A percentile compares a stretch with the other conserved stretches of the same genome.
Evolutionary conservation across 2,797 vertebrate species (phyloP).

Genomic region (Cuniculus paca): DNA sequence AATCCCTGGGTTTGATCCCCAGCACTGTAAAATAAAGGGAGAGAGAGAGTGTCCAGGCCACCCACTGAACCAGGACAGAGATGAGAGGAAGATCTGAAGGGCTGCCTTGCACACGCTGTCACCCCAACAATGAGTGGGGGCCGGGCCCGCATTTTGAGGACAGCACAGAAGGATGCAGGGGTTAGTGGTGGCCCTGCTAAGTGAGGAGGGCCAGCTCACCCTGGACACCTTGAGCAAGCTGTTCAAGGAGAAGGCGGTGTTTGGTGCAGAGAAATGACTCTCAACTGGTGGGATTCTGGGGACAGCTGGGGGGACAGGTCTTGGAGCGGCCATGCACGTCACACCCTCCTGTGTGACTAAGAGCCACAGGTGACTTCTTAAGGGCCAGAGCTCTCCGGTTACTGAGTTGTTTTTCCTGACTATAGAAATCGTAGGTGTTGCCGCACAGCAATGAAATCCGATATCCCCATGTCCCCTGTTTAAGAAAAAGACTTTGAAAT

Average conservation of each 20-base stretch:
- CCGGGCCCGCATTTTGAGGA: neutral
- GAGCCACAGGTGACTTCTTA: neutral
- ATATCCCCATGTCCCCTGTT: neutral
- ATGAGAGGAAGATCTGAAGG: neutral
- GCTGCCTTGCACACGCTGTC: too few species aligned
- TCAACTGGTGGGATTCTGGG: neutral
- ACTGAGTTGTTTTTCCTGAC: neutral
- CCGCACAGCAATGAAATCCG: neutral
- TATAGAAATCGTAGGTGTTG: conserved; percentile 17
- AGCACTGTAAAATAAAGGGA: neutral
- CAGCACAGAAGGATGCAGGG: neutral
- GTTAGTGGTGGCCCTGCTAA: neutral
- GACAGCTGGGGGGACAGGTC: neutral
- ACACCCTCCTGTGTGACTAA: neutral
- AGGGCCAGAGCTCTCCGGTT: neutral
- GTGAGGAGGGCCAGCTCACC: neutral
- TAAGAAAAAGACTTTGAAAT: conserved; percentile 60
- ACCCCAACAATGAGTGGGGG: neutral
- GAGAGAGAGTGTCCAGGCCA: neutral
- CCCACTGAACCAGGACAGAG: neutral
- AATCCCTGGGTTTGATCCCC: neutral
- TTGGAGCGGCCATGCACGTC: neutral
- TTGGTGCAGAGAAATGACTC: neutral
- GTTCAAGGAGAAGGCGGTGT: neutral
- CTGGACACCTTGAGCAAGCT: neutral